A percentile compares a stretch with the other conserved stretches of the same genome.
Conservation (phyloP, 2,888 invertebrate species). For the Xestia c-nigrum region DNA sequence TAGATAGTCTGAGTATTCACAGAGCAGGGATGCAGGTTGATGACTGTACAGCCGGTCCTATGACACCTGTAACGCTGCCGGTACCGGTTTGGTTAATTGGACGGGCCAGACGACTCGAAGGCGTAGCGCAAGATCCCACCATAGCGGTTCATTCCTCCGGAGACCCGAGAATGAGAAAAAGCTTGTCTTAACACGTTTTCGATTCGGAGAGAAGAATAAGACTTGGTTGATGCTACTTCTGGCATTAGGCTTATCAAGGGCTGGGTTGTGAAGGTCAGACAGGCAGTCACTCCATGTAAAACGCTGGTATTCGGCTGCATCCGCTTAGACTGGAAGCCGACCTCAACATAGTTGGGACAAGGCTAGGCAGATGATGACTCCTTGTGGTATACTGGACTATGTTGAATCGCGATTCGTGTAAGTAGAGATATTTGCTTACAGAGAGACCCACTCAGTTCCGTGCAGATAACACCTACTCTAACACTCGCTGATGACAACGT, state of each 20-base stretch:
- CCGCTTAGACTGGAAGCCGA: background rate
- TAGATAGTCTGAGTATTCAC: background rate
- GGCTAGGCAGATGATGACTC: background rate
- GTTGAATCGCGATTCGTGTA: background rate
- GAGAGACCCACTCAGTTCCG: too few relatives aligned
- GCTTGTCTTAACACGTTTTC: background rate
- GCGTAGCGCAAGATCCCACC: background rate
- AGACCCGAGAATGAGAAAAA: background rate
- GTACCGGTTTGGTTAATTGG: slow-evolving; percentile 39
- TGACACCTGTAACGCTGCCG: slow-evolving; percentile 31
- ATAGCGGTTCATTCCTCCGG: background rate
- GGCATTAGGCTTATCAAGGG: background rate
- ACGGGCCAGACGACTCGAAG: slow-evolving; percentile 2
- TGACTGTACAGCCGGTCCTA: slow-evolving; percentile 22
- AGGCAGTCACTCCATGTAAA: background rate
- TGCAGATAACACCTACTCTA: background rate
- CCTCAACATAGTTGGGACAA: background rate
- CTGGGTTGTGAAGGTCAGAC: background rate
- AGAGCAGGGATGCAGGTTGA: slow-evolving; percentile 26
- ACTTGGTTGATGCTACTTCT: background rate
- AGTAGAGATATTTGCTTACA: background rate
- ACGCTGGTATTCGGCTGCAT: background rate
- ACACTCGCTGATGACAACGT: background rate
- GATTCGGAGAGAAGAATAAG: background rate
- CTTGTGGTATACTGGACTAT: background rate